Evolutionary conservation across 1,140 invertebrate species (phyloP).

Genomic region (Aphelenchoides avenae): DNA sequence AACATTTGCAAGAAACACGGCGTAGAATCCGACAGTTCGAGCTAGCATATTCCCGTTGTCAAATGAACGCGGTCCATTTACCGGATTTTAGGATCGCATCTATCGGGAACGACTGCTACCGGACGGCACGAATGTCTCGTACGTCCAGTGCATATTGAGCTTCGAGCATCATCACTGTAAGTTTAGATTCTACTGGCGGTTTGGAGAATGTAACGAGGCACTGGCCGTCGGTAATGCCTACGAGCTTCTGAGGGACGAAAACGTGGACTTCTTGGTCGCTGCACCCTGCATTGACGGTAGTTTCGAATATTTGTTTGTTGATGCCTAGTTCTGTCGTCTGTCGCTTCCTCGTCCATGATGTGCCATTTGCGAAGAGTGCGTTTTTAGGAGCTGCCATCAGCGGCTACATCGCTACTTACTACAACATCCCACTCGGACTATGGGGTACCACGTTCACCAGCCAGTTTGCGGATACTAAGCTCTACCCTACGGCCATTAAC

Average conservation of each 20-base stretch:
- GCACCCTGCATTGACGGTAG: constrained; percentile 31
- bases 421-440: constrained; percentile 21
- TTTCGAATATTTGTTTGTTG: constrained; percentile 8
- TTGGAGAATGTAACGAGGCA: constrained; percentile 20
- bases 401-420: constrained; percentile 27
- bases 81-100: too few species aligned
- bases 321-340: too few species aligned
- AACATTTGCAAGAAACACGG: too few species aligned
- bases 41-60: too few species aligned
- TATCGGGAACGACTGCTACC: too few species aligned
- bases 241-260: constrained; percentile 20
- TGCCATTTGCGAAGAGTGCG: not conserved
- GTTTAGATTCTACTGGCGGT: constrained; percentile 23
- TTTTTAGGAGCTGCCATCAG: constrained; percentile 11
- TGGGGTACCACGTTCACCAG: constrained; percentile 26
- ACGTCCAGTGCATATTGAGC: too few species aligned
- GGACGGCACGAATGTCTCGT: too few species aligned
- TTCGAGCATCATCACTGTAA: too few species aligned
- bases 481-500: constrained; percentile 16
- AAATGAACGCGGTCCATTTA: too few species aligned
- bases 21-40: too few species aligned
- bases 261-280: constrained; percentile 18
- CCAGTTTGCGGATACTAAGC: not conserved
- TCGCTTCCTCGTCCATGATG: constrained; percentile 1
- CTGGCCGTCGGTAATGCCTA: constrained; percentile 18